Evolutionary conservation across 2,888 invertebrate genomes (phyloP), one percentile per base, ranked within the genome.

Genomic region (Podotricha telesiphe): DNA sequence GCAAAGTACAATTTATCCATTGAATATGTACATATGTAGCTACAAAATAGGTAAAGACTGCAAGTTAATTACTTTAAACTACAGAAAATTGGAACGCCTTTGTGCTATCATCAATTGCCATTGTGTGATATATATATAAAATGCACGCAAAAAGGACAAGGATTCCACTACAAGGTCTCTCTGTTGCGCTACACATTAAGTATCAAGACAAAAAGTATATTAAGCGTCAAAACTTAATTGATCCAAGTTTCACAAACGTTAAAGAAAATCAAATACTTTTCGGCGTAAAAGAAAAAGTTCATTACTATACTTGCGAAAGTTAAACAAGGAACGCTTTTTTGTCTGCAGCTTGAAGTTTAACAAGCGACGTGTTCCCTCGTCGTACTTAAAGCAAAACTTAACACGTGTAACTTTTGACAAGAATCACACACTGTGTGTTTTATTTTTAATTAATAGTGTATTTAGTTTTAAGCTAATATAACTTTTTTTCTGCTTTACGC

Each of bases 331-430:
- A 59, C 34, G 62, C 20, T 59, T 61, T 59, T 67, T 67, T 42
- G 61, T 62, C 37, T 67, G 51, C 62, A 62, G 53, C 45, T 67
- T 67, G 20, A 62, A 50, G 48, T 62, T 64, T 67, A 62, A 67
- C 67, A 55, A 67, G 67, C 67, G 53, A 62, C 67, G 67, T 55
- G 67, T 62, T 62, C 47, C 34, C 47, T 53, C 45, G 53, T 53
- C 28, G 47, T 53, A 51, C 61, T 67, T 67, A 45, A 68, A 70
- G 58, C 50, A 53, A 64, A 70, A 63, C 69, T 67, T 68, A 68
- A 37, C 51, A 61, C 62, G 51, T 48, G 56, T 47, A 59, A 70
- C 59, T 70, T 68, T 70, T 64, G 37, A 53, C 50, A 59, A 68
- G 51, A 55, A 64, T 64, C 68, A 64, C 22, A 59, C 45, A 59